Evolutionary conservation across 2,113 vertebrate genomes (phyloP).

Genomic region (Beaufortia kweichowensis): DNA sequence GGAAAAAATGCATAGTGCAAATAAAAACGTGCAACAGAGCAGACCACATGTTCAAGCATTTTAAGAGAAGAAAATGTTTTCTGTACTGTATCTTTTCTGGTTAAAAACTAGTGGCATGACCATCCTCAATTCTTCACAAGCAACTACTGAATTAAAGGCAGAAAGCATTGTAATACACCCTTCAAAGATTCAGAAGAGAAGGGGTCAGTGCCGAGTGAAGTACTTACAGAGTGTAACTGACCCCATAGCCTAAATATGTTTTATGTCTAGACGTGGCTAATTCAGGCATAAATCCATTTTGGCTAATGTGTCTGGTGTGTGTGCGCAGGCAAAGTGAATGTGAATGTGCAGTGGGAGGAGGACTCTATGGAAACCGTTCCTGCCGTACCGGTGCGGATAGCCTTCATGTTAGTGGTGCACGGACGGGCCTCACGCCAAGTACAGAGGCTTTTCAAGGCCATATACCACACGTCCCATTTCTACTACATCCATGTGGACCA

Average conservation of each 20-base stretch:
- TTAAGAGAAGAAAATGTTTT: too few species aligned
- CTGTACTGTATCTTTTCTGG: too few species aligned
- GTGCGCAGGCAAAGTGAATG: conserved; percentile 87
- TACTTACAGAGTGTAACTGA: background rate
- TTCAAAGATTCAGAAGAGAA: background rate
- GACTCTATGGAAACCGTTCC: conserved; percentile 86
- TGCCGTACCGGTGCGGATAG: conserved; percentile 87
- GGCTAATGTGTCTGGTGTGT: conserved; percentile 31
- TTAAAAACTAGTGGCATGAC: too few species aligned
- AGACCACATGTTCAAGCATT: too few species aligned
- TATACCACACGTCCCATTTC: conserved; percentile 95
- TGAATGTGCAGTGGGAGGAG: conserved; percentile 93
- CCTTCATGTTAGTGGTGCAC: conserved; percentile 94
- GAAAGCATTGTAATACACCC: background rate
- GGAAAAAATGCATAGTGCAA: too few species aligned
- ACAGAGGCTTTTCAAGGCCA: conserved; percentile 96
- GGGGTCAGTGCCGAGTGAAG: background rate
- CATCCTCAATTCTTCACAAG: too few species aligned
- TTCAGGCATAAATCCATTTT: background rate
- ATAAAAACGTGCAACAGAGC: too few species aligned
- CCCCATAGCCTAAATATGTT: background rate
- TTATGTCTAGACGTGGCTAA: background rate
- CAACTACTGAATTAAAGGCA: too few species aligned
- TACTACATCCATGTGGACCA: conserved; percentile 99
- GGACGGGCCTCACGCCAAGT: conserved; percentile 93